A percentile compares a stretch with the other conserved stretches of the same genome.
phyloP scores from a whole-genome alignment of 2,888 invertebrate genomes.

The Agrotis ipsilon region DNA sequence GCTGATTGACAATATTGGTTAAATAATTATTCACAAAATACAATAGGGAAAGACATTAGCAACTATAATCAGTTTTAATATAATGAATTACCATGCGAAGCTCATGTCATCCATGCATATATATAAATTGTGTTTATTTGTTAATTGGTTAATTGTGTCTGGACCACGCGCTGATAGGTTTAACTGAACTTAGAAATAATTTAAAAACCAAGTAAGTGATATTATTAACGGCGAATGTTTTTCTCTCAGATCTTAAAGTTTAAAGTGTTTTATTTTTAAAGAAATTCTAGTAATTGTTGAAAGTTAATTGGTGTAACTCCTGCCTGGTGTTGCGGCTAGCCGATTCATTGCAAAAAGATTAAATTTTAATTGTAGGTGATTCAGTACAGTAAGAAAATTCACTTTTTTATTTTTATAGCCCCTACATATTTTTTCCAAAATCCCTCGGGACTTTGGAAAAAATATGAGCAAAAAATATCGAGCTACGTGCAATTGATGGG shows the following conservation, averaged over 20 bases:
- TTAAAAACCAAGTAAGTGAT: slow-evolving; percentile 48
- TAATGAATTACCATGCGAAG: slow-evolving; percentile 91
- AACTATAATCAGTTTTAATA: slow-evolving; percentile 49
- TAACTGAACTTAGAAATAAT: slow-evolving; percentile 17
- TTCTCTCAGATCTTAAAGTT: background rate
- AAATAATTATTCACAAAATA: slow-evolving; percentile 33
- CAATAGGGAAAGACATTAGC: slow-evolving; percentile 35
- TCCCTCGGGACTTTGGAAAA: no score
- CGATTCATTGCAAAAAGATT: no score
- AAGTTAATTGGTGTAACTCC: no score
- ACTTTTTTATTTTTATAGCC: no score
- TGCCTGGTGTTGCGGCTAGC: no score
- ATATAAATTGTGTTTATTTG: slow-evolving; percentile 38
- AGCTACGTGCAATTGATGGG: no score
- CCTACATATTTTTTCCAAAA: no score
- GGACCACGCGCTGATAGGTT: slow-evolving; percentile 33
- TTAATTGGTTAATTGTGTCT: slow-evolving; percentile 46
- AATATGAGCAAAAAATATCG: no score
- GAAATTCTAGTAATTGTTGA: no score
- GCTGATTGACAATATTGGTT: background rate
- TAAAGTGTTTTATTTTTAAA: no score
- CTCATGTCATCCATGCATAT: slow-evolving; percentile 66
- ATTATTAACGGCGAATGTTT: background rate
- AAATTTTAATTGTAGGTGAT: no score
- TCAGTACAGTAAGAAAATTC: no score